phyloP scores from a whole-genome alignment of 2,113 vertebrate genomes.

The Bubo bubo region DNA sequence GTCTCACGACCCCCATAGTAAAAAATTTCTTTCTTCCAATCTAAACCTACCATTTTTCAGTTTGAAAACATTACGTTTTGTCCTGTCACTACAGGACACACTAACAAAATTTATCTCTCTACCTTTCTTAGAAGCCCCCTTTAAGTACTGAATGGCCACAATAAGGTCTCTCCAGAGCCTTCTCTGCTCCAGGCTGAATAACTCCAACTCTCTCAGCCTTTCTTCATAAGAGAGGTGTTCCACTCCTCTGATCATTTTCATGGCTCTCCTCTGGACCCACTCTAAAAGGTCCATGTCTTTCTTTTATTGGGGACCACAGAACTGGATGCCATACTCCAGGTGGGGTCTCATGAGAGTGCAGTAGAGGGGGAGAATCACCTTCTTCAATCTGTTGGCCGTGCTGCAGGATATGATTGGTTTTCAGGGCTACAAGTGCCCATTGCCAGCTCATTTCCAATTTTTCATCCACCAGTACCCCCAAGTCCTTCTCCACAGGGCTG shows the following conservation, averaged over 20 bases:
- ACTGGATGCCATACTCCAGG: not conserved
- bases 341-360: not conserved
- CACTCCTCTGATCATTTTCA: not conserved
- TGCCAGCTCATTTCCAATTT: not conserved
- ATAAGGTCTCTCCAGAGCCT: not conserved
- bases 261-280: not conserved
- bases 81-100: not conserved
- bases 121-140: not conserved
- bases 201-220: not conserved
- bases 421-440: accelerated
- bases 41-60: not conserved
- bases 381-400: too few species aligned
- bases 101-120: not conserved
- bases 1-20: not conserved
- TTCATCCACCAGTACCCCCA: not conserved
- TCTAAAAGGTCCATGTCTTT: not conserved
- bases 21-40: not conserved
- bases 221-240: not conserved
- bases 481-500: not conserved
- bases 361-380: not conserved
- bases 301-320: not conserved
- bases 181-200: not conserved
- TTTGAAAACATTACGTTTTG: not conserved
- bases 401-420: not conserved
- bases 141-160: not conserved